These are phyloP conservation scores for Salminus brasiliensis DNA, from an alignment of 2,113 vertebrate genomes.

Conservation along the genomic window DNA sequence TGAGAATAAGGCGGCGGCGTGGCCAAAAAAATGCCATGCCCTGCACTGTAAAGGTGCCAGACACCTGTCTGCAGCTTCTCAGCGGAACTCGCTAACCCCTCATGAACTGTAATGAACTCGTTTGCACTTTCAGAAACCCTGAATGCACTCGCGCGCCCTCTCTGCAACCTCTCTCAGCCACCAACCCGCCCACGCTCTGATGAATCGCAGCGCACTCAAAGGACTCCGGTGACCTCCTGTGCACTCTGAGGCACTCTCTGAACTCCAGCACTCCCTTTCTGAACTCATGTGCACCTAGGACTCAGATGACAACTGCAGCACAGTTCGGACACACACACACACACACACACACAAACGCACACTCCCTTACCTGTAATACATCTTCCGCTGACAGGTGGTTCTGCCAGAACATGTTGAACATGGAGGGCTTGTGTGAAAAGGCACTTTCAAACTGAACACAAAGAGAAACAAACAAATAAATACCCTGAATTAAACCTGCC, in stretches of 20 bases:
- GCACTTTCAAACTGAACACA: constrained; percentile 92
- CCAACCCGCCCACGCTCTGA: background rate
- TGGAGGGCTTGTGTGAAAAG: constrained; percentile 91
- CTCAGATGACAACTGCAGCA: background rate
- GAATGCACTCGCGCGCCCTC: background rate
- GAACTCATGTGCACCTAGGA: background rate
- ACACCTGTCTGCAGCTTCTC: background rate
- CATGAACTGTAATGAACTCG: background rate
- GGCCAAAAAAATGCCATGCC: too few species aligned
- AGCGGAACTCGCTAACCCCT: background rate
- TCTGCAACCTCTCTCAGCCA: background rate
- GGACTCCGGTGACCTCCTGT: background rate
- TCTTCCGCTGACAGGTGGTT: constrained; percentile 82
- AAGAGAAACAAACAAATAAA: constrained; percentile 1
- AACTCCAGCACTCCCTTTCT: background rate
- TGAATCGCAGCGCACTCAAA: background rate
- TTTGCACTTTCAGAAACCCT: background rate
- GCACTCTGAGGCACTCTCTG: background rate
- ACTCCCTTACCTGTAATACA: constrained; percentile 85
- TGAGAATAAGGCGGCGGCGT: background rate
- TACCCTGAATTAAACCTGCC: too few species aligned
- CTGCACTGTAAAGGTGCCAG: background rate
- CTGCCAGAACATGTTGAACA: constrained; percentile 98
- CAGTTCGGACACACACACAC: background rate
- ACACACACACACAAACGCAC: constrained; percentile 16